phyloP scores from a whole-genome alignment of 2,113 vertebrate species.

The Barnardius zonarius region DNA sequence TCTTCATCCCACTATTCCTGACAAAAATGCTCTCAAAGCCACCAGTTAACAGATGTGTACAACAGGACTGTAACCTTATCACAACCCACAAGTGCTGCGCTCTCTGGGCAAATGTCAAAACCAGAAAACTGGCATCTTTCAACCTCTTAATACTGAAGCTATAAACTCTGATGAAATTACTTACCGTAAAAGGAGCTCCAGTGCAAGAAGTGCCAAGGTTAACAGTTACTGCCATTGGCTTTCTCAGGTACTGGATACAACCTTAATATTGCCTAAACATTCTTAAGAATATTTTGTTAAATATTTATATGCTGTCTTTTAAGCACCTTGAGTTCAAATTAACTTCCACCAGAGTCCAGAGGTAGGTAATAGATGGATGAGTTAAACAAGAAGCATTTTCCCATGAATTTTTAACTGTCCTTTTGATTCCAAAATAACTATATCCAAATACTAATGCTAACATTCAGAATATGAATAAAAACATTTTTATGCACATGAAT shows the following conservation, averaged over 20 bases:
- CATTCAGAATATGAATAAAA: neutral
- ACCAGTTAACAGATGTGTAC: neutral
- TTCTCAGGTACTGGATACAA: neutral
- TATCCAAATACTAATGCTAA: neutral
- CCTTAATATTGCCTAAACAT: neutral
- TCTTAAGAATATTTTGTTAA: neutral
- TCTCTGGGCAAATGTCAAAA: neutral
- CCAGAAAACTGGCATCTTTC: neutral
- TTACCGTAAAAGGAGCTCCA: neutral
- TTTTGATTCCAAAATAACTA: neutral
- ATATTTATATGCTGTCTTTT: neutral
- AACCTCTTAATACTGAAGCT: neutral
- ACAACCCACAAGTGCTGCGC: neutral
- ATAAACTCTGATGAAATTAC: neutral
- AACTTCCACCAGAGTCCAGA: neutral
- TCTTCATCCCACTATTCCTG: neutral
- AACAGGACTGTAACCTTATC: neutral
- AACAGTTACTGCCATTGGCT: neutral
- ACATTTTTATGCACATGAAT: neutral
- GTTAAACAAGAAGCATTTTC: neutral
- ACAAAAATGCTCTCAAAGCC: neutral
- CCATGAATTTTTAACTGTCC: neutral
- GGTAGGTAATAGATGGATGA: neutral
- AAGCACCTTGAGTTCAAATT: neutral
- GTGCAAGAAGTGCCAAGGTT: neutral